Base-by-base conservation (phyloP, 2,113 vertebrate species). In the Coturnix japonica region DNA sequence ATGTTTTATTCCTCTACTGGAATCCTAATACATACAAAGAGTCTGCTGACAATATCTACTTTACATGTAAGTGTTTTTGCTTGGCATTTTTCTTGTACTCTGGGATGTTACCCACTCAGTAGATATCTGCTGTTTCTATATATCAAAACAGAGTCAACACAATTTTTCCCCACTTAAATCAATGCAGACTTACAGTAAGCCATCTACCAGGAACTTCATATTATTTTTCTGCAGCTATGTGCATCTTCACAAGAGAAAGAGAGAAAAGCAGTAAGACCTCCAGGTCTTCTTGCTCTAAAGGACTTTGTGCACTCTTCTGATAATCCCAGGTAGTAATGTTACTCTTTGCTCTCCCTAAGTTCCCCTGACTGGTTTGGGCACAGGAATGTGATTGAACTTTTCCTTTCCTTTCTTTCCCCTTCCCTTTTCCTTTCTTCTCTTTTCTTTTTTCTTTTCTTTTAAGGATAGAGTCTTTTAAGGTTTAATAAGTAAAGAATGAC, bases 81-180 rank as follows among this genome's bases (percentile, higher is more conserved):
- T 43, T 41, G 20, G 30, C 31, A 30, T 64, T 89, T 84, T 47
- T 81, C 11, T 63, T 18, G 30, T 41, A 15, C 19, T 70, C 47
- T 41, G 12, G 21, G 3, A 67, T 28, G 33, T 60, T 71, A 73
- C 37, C 2, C 9, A 35, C 4, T 71, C 31, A 46, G 35, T 21
- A 12, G 31, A 20, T 20, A 35, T 44, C 28, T 80, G n/a, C 41
- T 23, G 81, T 83, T 56, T 56, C 30, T 12, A n/a, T n/a, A 18
- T 57, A 31, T 60, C 35, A 86, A 84, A 83, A 56, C 13, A 23
- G 57, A 86, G 18, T 23, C n/a, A 64, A 60, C 13, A 10, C 1
- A 33, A 51, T 81, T 53, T 78, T 75, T 20, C 73, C 30, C 23
- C 23, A 57, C 70, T 71, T 89, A 90, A 90, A 54, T 43, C 28